Evolutionary conservation across 2,888 invertebrate genomes (phyloP).

Genomic region (Chelonus formosanus): DNA sequence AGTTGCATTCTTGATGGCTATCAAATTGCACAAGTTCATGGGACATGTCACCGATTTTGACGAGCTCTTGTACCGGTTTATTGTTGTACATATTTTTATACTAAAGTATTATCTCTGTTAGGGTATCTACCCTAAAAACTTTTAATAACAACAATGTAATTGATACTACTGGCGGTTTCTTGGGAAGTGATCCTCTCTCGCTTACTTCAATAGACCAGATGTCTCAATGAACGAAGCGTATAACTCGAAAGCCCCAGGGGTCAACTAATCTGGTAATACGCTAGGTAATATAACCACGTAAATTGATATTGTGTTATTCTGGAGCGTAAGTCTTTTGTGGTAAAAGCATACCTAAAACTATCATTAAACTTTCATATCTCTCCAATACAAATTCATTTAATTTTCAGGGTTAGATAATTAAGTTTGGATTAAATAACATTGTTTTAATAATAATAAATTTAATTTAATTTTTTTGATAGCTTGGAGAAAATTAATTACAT

Average conservation of each 20-base stretch:
- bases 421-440: no score
- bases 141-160: conserved; percentile 64
- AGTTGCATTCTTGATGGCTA: conserved; percentile 61
- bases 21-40: conserved; percentile 48
- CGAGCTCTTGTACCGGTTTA: conserved; percentile 47
- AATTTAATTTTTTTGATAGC: no score
- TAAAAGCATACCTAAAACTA: no score
- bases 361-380: no score
- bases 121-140: conserved; percentile 45
- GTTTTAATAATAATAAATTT: no score
- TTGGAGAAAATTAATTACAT: no score
- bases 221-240: conserved; percentile 49
- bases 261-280: conserved; percentile 60
- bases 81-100: conserved; percentile 59
- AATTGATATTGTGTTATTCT: not conserved
- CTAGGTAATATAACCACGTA: conserved; percentile 30
- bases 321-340: conserved; percentile 2
- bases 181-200: conserved; percentile 30
- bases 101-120: conserved; percentile 58
- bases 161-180: conserved; percentile 55
- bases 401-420: no score
- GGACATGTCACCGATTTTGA: conserved; percentile 30
- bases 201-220: conserved; percentile 49
- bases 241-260: conserved; percentile 62
- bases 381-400: no score